Conservation (phyloP, 2,113 vertebrate species). For the Zingel zingel region DNA sequence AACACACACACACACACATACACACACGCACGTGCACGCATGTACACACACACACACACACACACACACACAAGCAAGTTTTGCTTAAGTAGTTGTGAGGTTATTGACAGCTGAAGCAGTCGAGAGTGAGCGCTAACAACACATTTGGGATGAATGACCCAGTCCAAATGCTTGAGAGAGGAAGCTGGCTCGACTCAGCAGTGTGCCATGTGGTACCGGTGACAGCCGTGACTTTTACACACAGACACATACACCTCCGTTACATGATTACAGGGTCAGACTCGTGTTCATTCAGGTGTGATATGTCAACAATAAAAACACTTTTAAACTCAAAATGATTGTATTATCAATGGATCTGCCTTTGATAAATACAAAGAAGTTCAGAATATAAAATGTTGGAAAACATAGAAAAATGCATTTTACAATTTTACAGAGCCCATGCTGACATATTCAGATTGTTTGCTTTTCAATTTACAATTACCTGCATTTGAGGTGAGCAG, state of each 20-base stretch:
- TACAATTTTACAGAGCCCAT: neutral
- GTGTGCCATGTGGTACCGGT: constrained; percentile 66
- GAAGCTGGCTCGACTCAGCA: constrained; percentile 64
- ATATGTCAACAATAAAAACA: constrained; percentile 12
- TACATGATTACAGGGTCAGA: constrained; percentile 24
- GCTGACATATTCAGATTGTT: neutral
- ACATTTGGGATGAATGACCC: constrained; percentile 72
- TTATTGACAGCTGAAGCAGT: constrained; percentile 77
- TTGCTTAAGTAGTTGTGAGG: constrained; percentile 45
- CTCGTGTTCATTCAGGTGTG: constrained; percentile 49
- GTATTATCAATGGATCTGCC: neutral
- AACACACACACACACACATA: constrained; percentile 2
- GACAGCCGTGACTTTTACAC: constrained; percentile 71
- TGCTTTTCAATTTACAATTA: neutral
- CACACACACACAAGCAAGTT: constrained; percentile 15
- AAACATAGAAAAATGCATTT: neutral
- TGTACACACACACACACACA: constrained; percentile 8
- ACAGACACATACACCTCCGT: constrained; percentile 25
- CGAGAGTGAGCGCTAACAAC: constrained; percentile 77
- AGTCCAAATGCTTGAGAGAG: constrained; percentile 77
- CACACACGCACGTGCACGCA: constrained; percentile 17
- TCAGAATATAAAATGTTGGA: neutral
- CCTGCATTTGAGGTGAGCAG: neutral
- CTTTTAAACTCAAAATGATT: neutral
- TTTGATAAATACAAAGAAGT: neutral